These are phyloP conservation scores for Natrix natrix DNA, from an alignment of 2,797 vertebrate genomes.

Conservation along the genomic window DNA sequence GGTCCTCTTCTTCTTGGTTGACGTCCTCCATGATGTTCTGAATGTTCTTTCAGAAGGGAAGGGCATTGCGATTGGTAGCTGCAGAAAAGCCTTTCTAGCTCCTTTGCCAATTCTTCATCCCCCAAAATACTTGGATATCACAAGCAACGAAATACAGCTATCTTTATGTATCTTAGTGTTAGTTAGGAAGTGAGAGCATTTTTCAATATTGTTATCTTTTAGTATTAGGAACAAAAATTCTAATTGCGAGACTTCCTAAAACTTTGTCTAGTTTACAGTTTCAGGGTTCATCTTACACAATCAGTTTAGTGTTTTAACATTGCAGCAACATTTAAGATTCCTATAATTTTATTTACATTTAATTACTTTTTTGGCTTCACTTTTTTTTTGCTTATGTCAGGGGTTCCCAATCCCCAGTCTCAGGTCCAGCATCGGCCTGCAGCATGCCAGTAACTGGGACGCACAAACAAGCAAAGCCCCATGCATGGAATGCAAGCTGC, in stretches of 20 bases:
- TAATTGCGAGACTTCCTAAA: background rate
- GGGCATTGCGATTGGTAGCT: background rate
- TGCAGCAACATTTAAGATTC: background rate
- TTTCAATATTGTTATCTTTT: background rate
- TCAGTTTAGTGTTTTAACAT: background rate
- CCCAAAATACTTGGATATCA: background rate
- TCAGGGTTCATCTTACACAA: background rate
- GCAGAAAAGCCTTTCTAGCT: background rate
- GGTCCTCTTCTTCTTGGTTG: background rate
- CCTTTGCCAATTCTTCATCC: background rate
- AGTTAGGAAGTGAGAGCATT: background rate
- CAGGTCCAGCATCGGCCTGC: rapidly evolving
- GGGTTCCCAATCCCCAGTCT: too few species aligned
- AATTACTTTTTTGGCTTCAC: background rate
- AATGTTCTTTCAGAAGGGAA: background rate
- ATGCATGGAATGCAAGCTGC: background rate
- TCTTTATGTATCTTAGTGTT: background rate
- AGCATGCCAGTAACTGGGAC: too few species aligned
- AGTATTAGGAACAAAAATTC: background rate
- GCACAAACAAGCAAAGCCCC: background rate
- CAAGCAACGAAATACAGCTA: background rate
- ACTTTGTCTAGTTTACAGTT: background rate
- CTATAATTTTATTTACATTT: background rate
- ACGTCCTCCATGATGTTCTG: background rate
- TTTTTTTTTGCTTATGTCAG: background rate